These are phyloP conservation scores for Enteromius trimaculatus DNA, from an alignment of 2,797 vertebrate species.

Conservation along the genomic window DNA sequence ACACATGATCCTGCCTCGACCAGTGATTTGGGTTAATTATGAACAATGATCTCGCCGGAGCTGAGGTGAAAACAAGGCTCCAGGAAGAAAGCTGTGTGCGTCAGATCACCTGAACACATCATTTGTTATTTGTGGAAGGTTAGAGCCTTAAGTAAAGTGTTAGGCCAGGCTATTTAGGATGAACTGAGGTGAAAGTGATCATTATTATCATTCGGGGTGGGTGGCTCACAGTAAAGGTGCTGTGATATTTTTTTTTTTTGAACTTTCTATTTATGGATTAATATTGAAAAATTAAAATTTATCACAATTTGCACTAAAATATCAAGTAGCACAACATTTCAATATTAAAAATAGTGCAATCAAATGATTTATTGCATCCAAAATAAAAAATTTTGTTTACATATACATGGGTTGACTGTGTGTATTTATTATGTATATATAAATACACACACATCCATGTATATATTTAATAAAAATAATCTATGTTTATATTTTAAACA, in stretches of 20 bases:
- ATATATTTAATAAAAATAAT: too few relatives aligned
- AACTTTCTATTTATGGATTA: neutral
- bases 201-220: neutral
- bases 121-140: constrained; percentile 25
- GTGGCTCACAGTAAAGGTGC: neutral
- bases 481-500: too few relatives aligned
- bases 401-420: too few relatives aligned
- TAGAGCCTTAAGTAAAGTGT: neutral
- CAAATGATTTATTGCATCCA: too few relatives aligned
- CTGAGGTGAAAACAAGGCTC: constrained; percentile 10
- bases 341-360: neutral
- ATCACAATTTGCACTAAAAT: neutral
- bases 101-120: neutral
- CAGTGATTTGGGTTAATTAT: constrained; percentile 49
- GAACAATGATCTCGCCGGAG: constrained; percentile 22
- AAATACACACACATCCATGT: too few relatives aligned
- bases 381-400: too few relatives aligned
- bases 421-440: too few relatives aligned
- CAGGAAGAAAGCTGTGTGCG: constrained; percentile 16
- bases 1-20: constrained; percentile 43
- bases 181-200: neutral
- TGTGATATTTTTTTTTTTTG: neutral
- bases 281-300: neutral
- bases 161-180: neutral
- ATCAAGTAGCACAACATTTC: neutral